A percentile compares a stretch with the other conserved stretches of the same genome.
Conservation (phyloP, 30 jellyfish, hydroid and myxozoan genomes). For the Cassiopea xamachana region DNA sequence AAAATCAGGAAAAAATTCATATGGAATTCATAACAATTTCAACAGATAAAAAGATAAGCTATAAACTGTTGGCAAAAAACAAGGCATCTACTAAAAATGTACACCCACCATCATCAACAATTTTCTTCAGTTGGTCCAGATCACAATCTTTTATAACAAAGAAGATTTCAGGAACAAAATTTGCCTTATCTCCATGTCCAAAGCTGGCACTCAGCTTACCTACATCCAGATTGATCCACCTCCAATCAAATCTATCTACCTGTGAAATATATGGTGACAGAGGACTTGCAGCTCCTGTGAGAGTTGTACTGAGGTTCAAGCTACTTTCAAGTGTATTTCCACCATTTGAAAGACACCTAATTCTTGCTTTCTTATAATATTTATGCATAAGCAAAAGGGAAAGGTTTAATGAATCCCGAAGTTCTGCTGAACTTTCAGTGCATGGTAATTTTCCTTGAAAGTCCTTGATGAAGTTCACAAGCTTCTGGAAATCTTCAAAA, state of each 20-base stretch:
- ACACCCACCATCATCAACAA: conserved; percentile 62
- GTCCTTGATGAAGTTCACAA: conserved; percentile 73
- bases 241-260: conserved; percentile 91
- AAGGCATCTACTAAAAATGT: neutral
- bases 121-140: conserved; percentile 63
- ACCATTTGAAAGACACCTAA: conserved; percentile 46
- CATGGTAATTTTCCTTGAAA: conserved; percentile 78
- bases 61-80: no score
- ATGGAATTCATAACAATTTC: no score
- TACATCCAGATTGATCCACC: conserved; percentile 92
- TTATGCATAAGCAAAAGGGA: conserved; percentile 86
- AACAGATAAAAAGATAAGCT: no score
- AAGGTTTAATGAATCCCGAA: conserved; percentile 84
- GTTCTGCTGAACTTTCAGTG: conserved; percentile 83
- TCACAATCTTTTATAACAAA: conserved; percentile 78
- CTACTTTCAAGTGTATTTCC: conserved; percentile 65
- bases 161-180: conserved; percentile 89
- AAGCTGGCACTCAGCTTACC: conserved; percentile 85
- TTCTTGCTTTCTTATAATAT: conserved; percentile 69
- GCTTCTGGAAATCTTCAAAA: conserved; percentile 83
- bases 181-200: conserved; percentile 90
- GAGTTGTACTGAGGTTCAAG: conserved; percentile 68
- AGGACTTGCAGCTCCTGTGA: conserved; percentile 85
- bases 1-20: no score
- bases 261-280: conserved; percentile 81